These are phyloP conservation scores for Ceryle rudis DNA, from an alignment of 2,797 vertebrate species.

Conservation along the genomic window DNA sequence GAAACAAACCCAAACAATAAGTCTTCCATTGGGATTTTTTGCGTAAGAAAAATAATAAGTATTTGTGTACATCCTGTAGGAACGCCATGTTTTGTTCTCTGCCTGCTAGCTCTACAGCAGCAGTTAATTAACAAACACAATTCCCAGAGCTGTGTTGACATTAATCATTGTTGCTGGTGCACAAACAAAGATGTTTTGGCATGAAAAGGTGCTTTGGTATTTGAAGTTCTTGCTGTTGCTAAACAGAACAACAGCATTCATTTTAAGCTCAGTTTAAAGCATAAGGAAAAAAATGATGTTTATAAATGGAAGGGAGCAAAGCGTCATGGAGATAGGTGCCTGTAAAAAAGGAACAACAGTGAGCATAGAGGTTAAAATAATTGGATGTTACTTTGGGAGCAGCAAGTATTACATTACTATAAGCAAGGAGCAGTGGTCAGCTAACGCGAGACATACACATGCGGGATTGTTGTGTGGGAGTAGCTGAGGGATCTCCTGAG, in stretches of 20 bases:
- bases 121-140: conserved; percentile 76
- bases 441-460: not conserved
- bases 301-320: not conserved
- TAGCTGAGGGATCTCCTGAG: not conserved
- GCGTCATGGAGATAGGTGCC: not conserved
- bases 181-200: conserved; percentile 72
- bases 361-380: not conserved
- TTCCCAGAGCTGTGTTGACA: conserved; percentile 73
- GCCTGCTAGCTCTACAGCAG: conserved; percentile 68
- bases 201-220: conserved; percentile 65
- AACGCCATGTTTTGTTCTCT: conserved; percentile 65
- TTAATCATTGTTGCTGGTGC: conserved; percentile 73
- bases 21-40: conserved; percentile 46
- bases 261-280: conserved; percentile 31
- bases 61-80: conserved; percentile 62
- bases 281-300: not conserved
- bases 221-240: conserved; percentile 48
- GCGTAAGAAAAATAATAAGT: conserved; percentile 60
- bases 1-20: conserved; percentile 48
- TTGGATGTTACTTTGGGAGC: not conserved
- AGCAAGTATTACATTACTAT: not conserved
- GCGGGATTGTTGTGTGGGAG: not conserved
- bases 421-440: not conserved
- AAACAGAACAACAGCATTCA: conserved; percentile 24
- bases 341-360: not conserved